phyloP scores from a whole-genome alignment of 2,888 invertebrate genomes.

The Himalopsyche kuldschensis region DNA sequence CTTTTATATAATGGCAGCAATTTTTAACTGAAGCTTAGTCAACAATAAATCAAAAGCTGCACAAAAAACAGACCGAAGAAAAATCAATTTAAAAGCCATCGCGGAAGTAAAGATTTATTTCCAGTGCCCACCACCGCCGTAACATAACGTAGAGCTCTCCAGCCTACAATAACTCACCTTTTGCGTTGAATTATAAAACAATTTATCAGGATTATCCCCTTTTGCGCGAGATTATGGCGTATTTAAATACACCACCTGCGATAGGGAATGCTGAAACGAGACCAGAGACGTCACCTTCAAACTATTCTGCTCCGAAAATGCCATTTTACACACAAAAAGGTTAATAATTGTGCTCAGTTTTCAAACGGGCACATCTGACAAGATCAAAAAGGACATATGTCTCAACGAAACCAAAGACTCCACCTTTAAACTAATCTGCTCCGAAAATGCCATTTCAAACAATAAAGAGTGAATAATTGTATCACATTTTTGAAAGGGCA shows the following conservation, averaged over 20 bases:
- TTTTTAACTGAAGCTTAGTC: background rate
- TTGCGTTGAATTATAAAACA: constrained; percentile 40
- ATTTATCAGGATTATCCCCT: constrained; percentile 40
- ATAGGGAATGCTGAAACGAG: background rate
- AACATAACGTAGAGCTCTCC: constrained; percentile 31
- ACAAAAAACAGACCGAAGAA: constrained; percentile 11
- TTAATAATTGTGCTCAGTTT: background rate
- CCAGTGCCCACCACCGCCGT: background rate
- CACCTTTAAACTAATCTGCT: background rate
- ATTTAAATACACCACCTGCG: constrained; percentile 39
- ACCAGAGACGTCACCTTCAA: background rate
- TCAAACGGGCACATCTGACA: background rate
- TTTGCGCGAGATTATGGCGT: constrained; percentile 38
- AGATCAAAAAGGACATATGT: background rate
- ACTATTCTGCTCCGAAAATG: background rate
- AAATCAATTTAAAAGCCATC: constrained; percentile 22
- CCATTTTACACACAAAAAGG: background rate
- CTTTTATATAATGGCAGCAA: background rate
- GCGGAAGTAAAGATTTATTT: background rate
- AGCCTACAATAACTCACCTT: constrained; percentile 38
- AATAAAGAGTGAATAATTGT: no score
- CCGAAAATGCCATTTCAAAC: background rate
- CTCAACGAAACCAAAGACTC: background rate
- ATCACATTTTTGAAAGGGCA: no score
- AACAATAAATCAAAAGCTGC: constrained; percentile 12